Conservation (phyloP, 2,888 invertebrate species). For the Ophion slaviceki region DNA sequence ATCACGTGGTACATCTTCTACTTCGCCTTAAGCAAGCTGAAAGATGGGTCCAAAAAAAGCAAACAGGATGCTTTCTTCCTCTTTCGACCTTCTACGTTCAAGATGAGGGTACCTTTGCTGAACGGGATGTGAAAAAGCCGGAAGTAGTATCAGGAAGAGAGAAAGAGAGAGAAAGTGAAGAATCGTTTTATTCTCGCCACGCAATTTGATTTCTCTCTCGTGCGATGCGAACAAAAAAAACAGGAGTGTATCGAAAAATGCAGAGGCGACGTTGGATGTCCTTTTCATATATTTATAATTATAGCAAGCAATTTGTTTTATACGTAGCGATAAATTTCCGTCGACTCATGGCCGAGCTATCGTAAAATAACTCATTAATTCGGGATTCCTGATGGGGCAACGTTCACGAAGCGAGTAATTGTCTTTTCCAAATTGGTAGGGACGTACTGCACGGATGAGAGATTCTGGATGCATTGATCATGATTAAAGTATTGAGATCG, state of each 20-base stretch:
- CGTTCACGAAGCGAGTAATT: slow-evolving; percentile 53
- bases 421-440: slow-evolving; percentile 35
- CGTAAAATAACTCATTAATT: slow-evolving; percentile 37
- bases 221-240: slow-evolving; percentile 1
- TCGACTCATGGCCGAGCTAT: slow-evolving; percentile 1
- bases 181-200: slow-evolving; percentile 32
- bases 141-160: neutral
- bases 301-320: neutral
- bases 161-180: slow-evolving; percentile 8
- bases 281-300: slow-evolving; percentile 20
- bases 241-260: slow-evolving; percentile 2
- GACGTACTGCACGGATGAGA: slow-evolving; percentile 33
- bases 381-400: slow-evolving; percentile 10
- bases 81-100: slow-evolving; percentile 16
- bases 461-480: slow-evolving; percentile 36
- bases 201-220: neutral
- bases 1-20: too few relatives aligned
- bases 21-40: too few relatives aligned
- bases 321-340: neutral
- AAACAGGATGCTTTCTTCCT: too few relatives aligned
- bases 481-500: slow-evolving; percentile 33
- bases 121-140: slow-evolving; percentile 4
- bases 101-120: slow-evolving; percentile 55
- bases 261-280: neutral
- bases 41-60: too few relatives aligned